Conservation (phyloP, 2,888 invertebrate species). For the Catotricha subobsoleta region DNA sequence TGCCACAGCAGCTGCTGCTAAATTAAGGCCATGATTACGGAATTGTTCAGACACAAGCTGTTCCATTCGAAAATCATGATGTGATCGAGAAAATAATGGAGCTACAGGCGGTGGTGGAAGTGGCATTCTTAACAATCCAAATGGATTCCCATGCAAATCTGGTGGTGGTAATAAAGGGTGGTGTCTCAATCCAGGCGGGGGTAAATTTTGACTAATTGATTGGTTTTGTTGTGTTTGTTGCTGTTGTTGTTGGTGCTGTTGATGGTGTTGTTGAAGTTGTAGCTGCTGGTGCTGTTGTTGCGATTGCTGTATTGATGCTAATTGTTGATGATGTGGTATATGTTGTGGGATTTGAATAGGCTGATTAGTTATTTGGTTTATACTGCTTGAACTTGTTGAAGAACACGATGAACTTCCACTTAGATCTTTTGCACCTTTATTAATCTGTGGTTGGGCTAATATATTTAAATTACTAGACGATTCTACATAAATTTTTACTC, state of each 20-base stretch:
- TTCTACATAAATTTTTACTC: conserved; percentile 81
- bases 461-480: conserved; percentile 20
- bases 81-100: conserved; percentile 58
- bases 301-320: conserved; percentile 24
- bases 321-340: conserved; percentile 19
- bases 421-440: conserved; percentile 15
- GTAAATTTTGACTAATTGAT: conserved; percentile 25
- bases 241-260: conserved; percentile 38
- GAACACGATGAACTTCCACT: conserved; percentile 14
- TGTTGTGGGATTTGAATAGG: conserved; percentile 10
- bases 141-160: conserved; percentile 52
- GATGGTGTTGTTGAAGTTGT: conserved; percentile 42
- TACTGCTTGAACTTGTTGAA: conserved; percentile 12
- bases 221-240: conserved; percentile 22
- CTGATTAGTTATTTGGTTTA: conserved; percentile 14
- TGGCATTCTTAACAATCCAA: conserved; percentile 59
- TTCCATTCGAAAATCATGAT: conserved; percentile 68
- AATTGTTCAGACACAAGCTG: conserved; percentile 69
- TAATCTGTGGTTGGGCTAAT: conserved; percentile 15
- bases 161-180: conserved; percentile 50
- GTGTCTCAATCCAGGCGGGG: conserved; percentile 45
- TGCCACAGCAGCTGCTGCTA: conserved; percentile 58
- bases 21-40: conserved; percentile 56
- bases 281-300: conserved; percentile 25
- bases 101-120: conserved; percentile 46